These are phyloP conservation scores for Spilosoma lubricipeda DNA, from an alignment of 2,888 invertebrate genomes.

Conservation along the genomic window DNA sequence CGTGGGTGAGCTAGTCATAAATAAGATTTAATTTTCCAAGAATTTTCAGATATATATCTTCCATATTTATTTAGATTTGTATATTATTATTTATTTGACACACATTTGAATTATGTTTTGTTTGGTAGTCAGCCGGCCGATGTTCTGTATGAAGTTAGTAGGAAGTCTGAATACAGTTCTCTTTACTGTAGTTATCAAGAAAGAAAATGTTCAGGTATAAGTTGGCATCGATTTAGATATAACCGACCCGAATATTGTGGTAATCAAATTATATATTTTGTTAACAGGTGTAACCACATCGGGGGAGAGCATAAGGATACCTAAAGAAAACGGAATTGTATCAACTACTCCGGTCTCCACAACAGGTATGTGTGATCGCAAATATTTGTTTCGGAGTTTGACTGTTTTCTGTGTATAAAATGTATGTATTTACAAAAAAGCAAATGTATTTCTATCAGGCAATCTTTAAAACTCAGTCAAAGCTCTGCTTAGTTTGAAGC, in stretches of 20 bases:
- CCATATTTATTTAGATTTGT: too few relatives aligned
- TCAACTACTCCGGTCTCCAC: conserved; percentile 66
- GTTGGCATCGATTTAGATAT: neutral
- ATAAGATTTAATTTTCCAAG: too few relatives aligned
- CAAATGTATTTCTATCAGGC: too few relatives aligned
- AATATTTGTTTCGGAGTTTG: too few relatives aligned
- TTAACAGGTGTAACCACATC: conserved; percentile 69
- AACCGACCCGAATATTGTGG: neutral
- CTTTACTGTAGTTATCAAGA: neutral
- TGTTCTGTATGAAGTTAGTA: neutral
- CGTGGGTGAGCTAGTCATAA: too few relatives aligned
- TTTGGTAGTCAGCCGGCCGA: neutral
- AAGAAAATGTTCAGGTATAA: neutral
- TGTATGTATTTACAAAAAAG: too few relatives aligned
- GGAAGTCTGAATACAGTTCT: neutral
- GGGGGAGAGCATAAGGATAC: conserved; percentile 67
- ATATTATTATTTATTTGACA: neutral
- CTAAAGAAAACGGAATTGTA: conserved; percentile 76
- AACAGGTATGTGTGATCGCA: conserved; percentile 61
- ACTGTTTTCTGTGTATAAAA: too few relatives aligned
- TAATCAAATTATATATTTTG: conserved; percentile 11
- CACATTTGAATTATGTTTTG: neutral
- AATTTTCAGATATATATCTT: neutral
- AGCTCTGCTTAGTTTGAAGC: too few relatives aligned
- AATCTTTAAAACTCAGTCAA: too few relatives aligned